phyloP scores from a whole-genome alignment of 2,888 invertebrate species.

The Mylabris sibirica region DNA sequence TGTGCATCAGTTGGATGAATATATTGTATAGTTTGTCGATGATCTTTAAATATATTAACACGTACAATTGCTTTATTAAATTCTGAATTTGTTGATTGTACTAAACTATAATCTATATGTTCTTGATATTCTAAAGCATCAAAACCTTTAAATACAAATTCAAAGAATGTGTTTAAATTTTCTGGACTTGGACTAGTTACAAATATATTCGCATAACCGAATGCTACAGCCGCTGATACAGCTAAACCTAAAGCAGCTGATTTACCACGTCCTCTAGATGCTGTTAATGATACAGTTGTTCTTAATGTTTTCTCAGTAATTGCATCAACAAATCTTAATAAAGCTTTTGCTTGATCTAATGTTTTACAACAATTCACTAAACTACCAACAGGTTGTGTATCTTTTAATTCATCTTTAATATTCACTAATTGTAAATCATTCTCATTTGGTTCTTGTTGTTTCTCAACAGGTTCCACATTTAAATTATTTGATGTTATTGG shows the following conservation, averaged over 20 bases:
- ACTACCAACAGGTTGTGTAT: conserved; percentile 91
- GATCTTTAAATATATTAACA: conserved; percentile 89
- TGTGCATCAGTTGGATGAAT: conserved; percentile 92
- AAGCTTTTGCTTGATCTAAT: conserved; percentile 90
- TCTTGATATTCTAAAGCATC: conserved; percentile 95
- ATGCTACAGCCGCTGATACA: conserved; percentile 84
- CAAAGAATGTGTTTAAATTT: conserved; percentile 96
- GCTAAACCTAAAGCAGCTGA: conserved; percentile 96
- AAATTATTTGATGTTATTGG: conserved; percentile 91
- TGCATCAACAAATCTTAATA: conserved; percentile 92
- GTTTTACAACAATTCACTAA: conserved; percentile 91
- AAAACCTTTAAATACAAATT: conserved; percentile 95
- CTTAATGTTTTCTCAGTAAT: conserved; percentile 89
- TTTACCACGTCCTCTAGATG: conserved; percentile 96
- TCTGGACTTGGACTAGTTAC: conserved; percentile 98
- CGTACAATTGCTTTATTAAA: conserved; percentile 95
- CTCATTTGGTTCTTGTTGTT: conserved; percentile 63
- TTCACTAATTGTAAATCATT: conserved; percentile 68
- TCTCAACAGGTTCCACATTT: conserved; percentile 77
- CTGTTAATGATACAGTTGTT: conserved; percentile 94
- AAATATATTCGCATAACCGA: conserved; percentile 88
- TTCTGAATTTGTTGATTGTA: conserved; percentile 94
- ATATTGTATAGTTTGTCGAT: conserved; percentile 94
- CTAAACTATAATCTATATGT: conserved; percentile 92
- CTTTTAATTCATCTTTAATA: conserved; percentile 83